Evolutionary conservation across 2,113 vertebrate genomes (phyloP), one percentile per base, ranked within the genome.

Genomic region (Labrus mixtus): DNA sequence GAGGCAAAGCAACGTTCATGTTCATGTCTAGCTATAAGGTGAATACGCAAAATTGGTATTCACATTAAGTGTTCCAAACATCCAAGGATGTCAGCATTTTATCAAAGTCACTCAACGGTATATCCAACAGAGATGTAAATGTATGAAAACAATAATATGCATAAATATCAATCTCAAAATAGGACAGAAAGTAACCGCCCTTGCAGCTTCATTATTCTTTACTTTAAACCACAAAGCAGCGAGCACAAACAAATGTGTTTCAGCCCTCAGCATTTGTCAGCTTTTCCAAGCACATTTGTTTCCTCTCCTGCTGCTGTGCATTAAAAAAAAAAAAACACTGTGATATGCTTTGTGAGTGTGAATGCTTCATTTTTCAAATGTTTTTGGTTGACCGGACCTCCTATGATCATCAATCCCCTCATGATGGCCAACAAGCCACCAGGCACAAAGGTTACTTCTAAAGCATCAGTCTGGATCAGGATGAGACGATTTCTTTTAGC

Each of bases 281-380:
- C 51, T 53, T 65, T 57, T 72, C 50, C 33, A 25, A 77, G 46
- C 55, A 48, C 56, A 81, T 79, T 79, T 48, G 8, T 81, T 81
- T 71, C 25, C 62, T 41, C 46, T 29, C 39, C 68, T 15, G 68
- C 53, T 68, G 54, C 23, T 22, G 45, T 8, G 17, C 64, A 61
- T 64, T 23, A 55, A 2, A 62, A 64, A 60, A 41, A 55, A 2
- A 62, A 64, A 60, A 41, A 46, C 12, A 73, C 2, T 17, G 13
- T n/a, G 37, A 23, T 57, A 16, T 22, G 29, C 70, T 67, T 56
- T 43, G 50, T 25, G 22, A 36, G 55, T 15, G 37, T 19, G 20
- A 43, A 78, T 58, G 43, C 1, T 62, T 80, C 73, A 71, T 87
- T 60, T 75, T 50, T 72, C 23, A 83, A 65, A 59, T 65, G 53